Percentiles rank a stretch among this genome's conserved stretches.
Conservation (phyloP, 1,140 invertebrate species). For the Euwallacea fornicatus region DNA sequence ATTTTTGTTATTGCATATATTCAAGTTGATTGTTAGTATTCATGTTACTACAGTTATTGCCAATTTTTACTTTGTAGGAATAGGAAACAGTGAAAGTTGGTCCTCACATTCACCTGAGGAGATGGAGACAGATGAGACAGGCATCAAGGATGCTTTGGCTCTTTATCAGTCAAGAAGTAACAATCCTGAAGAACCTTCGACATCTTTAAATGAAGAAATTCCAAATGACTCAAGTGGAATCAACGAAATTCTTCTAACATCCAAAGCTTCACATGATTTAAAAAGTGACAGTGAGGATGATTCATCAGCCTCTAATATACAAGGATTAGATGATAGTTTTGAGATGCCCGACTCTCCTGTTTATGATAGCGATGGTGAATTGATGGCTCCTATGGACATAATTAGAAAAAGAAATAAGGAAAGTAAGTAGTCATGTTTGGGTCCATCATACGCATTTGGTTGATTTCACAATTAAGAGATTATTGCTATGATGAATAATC, state of each 20-base stretch:
- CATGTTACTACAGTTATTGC: too few relatives aligned
- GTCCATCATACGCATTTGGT: neutral
- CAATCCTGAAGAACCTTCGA: too few relatives aligned
- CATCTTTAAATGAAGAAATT: neutral
- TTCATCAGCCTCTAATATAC: neutral
- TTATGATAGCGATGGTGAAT: neutral
- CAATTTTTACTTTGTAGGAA: too few relatives aligned
- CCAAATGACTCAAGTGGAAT: neutral
- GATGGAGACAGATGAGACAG: too few relatives aligned
- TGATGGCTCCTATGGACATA: neutral
- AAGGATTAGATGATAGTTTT: neutral
- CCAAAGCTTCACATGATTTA: neutral
- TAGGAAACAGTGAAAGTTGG: too few relatives aligned
- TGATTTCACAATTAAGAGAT: neutral
- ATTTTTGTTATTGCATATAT: too few relatives aligned
- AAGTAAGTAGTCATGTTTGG: neutral
- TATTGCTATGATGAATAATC: neutral
- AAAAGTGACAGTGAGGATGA: neutral
- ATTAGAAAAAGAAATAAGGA: neutral
- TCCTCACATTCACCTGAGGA: too few relatives aligned
- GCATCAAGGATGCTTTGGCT: too few relatives aligned
- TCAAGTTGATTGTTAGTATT: too few relatives aligned
- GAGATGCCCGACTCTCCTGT: neutral
- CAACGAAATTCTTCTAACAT: too few relatives aligned
- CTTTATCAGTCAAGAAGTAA: too few relatives aligned